A percentile compares a stretch with the other conserved stretches of the same genome.
Evolutionary conservation across 2,113 vertebrate genomes (phyloP).

Genomic region (Ptyas mucosa): DNA sequence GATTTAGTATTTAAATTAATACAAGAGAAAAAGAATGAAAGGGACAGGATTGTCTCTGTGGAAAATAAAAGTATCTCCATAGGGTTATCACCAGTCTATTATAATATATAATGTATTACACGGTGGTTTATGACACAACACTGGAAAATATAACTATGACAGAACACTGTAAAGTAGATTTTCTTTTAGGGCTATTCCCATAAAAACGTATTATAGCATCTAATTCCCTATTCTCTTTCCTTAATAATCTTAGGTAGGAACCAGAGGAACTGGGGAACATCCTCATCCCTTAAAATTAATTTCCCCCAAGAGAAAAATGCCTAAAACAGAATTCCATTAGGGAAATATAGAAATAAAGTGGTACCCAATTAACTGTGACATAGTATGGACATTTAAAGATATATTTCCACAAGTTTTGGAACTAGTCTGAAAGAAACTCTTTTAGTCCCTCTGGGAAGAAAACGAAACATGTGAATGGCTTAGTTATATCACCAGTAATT

Average conservation of each 20-base stretch:
- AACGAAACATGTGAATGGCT: background rate
- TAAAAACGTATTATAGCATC: background rate
- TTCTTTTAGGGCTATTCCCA: background rate
- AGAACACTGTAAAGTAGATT: background rate
- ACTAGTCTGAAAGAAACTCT: background rate
- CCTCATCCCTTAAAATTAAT: background rate
- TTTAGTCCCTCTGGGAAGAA: background rate
- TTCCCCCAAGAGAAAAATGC: background rate
- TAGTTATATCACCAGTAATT: background rate
- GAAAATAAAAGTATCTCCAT: constrained; percentile 22
- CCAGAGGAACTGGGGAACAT: background rate
- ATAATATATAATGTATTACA: background rate
- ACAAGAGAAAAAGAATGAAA: background rate
- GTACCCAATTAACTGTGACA: background rate
- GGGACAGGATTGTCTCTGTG: background rate
- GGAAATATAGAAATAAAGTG: background rate
- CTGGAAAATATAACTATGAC: background rate
- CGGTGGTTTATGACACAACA: background rate
- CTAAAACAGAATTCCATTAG: background rate
- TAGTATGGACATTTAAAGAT: background rate
- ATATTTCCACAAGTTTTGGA: background rate
- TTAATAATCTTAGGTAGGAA: background rate
- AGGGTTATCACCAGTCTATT: background rate
- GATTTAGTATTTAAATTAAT: background rate
- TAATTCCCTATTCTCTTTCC: background rate